Base-by-base conservation (phyloP, 2,113 vertebrate species). In the Pelmatolapia mariae region DNA sequence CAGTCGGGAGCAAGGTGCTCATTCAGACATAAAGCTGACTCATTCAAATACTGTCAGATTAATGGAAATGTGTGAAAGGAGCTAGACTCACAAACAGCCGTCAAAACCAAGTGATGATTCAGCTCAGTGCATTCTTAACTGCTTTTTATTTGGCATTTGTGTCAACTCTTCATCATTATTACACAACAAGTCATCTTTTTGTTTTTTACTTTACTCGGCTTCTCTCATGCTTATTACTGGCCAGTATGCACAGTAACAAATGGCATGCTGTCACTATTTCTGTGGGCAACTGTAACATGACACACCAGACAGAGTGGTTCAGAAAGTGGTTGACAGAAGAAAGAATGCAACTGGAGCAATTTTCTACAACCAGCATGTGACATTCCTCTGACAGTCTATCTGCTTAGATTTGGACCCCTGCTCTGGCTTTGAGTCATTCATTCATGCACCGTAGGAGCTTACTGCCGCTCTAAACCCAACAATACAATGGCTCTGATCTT, bases 241-340 rank as follows among this genome's bases (percentile, higher is more conserved):
- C 92, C 94, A 94, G 79, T 86, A 85, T 89, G 88, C 95, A 95
- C 86, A 89, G 87, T 76, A 86, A 84, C 66, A 91, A 92, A 87
- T 87, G 86, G 24, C 85, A 89, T 56, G 82, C 86, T 89, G 85
- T 95, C 90, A 85, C 86, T 91, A 84, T 87, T 82, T 78, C 80
- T 87, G 89, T 85, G 89, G 86, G 83, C 76, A 84, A 63, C 81
- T 57, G 76, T 89, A 88, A 93, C 56, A 59, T 76, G 87, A 92
- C 89, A 85, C 89, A 80, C 56, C 73, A 81, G 66, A 84, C 85
- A 31, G 57, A 87, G 79, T 40, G 52, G 90, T 91, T 87, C 80
- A 91, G 81, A 85, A 88, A 80, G 80, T 10, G 81, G 80, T 83
- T 91, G 29, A 24, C 38, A 24, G 80, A 29, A 29, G 80, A 84